Evolutionary conservation across 2,888 invertebrate species (phyloP).

Genomic region (Eristalis arbustorum): DNA sequence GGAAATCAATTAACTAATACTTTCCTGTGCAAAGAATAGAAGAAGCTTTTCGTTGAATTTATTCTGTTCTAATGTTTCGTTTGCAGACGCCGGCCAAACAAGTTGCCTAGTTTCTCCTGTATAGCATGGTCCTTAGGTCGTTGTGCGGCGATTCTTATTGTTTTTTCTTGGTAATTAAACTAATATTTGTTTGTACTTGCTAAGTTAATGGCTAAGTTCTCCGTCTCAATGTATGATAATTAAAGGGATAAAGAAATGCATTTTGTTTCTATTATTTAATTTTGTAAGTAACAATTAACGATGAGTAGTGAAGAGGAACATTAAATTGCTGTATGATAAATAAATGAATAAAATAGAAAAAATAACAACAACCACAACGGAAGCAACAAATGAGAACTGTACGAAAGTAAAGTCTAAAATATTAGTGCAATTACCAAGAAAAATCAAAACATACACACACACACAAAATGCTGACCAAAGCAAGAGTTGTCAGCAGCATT

Average conservation of each 20-base stretch:
- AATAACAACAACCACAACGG: constrained; percentile 15
- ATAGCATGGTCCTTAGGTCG: too few species aligned
- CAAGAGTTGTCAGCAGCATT: constrained; percentile 39
- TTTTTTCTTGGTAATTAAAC: neutral
- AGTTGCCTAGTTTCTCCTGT: neutral
- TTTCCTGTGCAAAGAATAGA: constrained; percentile 28
- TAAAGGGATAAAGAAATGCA: constrained; percentile 47
- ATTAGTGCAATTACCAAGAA: constrained; percentile 56
- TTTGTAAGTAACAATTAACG: constrained; percentile 69
- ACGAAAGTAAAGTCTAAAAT: constrained; percentile 46
- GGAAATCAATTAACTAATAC: constrained; percentile 76
- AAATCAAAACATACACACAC: constrained; percentile 4
- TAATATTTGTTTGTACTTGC: neutral
- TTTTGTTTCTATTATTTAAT: constrained; percentile 65
- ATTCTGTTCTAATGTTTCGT: neutral
- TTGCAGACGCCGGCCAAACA: neutral
- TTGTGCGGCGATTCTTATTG: too few species aligned
- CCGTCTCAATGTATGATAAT: constrained; percentile 54
- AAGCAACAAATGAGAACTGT: constrained; percentile 38
- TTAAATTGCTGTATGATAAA: constrained; percentile 69
- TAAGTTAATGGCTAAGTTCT: constrained; percentile 5
- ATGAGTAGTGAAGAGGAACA: constrained; percentile 35
- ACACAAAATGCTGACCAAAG: constrained; percentile 37
- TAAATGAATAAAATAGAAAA: constrained; percentile 56
- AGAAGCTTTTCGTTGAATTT: neutral